Evolutionary conservation across 2,797 vertebrate species (phyloP), one percentile per base, ranked within the genome.

Genomic region (Aldrovandia affinis): DNA sequence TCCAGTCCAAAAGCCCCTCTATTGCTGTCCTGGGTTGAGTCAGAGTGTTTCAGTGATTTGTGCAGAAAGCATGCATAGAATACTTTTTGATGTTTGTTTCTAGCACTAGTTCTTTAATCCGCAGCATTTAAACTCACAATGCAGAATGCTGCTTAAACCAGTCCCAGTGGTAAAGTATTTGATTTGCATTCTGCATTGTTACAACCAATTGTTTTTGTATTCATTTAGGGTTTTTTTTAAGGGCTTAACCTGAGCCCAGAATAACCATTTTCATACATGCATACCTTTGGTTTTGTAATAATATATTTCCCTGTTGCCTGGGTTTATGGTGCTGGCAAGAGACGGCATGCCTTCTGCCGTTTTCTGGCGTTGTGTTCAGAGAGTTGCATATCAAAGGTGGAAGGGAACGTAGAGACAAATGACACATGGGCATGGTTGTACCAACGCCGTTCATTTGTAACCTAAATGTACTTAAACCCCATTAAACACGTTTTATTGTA

Each of bases 1-100:
- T 84, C 47, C 57, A 42, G 83, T n/a, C 15, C 50, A 75, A 28
- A 22, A 77, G 54, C 20, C 50, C 81, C 47, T 18, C 18, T 22
- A 9, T 73, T 68, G 44, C 36, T 55, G 18, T 50, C 30, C 36
- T 22, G 79, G 50, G 59, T 84, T 78, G 36, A 73, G 68, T 79
- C 47, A 73, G 47, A 18, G 81, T 39, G 36, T 25, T 18, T 57
- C 36, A 25, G 22, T 7, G 33, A 73, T 83, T 75, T 59, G 18
- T 57, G 73, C 20, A 77, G 65, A 47, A 39, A 70, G 28, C 81
- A 1, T 70, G 33, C 22, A 39, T 39, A 39, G 33, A 33, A 39
- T 73, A 39, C 15, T 73, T 73, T 73, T 14, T 36, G 18, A 15
- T 42, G 68, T 42, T 7, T 18, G 39, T 73, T 73, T 73, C 39